phyloP scores from a whole-genome alignment of 1,140 invertebrate genomes.

The Diorhabda elongata region DNA sequence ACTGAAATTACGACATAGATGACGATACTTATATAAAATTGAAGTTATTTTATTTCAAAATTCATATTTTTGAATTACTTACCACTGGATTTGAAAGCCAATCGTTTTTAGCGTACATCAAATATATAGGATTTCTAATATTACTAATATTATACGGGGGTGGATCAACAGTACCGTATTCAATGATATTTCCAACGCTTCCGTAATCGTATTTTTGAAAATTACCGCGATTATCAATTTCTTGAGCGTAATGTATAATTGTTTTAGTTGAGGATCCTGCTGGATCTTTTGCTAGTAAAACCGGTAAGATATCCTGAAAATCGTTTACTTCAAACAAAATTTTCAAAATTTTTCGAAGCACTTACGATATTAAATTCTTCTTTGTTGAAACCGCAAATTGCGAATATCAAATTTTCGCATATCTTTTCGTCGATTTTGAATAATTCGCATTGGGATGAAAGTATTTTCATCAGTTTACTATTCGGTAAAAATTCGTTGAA shows the following conservation, averaged over 20 bases:
- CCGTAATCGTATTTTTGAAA: constrained; percentile 70
- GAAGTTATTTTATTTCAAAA: no score
- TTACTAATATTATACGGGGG: constrained; percentile 63
- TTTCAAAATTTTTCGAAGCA: not conserved
- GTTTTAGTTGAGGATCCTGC: constrained; percentile 77
- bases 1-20: no score
- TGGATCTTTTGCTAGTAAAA: constrained; percentile 70
- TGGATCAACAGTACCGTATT: constrained; percentile 57
- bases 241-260: constrained; percentile 66
- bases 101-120: constrained; percentile 69
- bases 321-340: not conserved
- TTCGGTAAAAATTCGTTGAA: constrained; percentile 65
- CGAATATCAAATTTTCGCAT: constrained; percentile 64
- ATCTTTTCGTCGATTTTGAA: constrained; percentile 54
- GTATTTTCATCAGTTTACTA: constrained; percentile 54
- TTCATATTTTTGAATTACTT: constrained; percentile 27
- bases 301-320: constrained; percentile 48
- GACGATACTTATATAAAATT: no score
- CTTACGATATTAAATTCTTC: constrained; percentile 57
- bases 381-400: constrained; percentile 64
- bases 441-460: constrained; percentile 60
- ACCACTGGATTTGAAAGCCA: constrained; percentile 59
- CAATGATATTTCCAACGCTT: constrained; percentile 49
- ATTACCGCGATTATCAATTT: constrained; percentile 54
- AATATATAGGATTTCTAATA: constrained; percentile 62